These are phyloP conservation scores for Odontocerum albicorne DNA, from an alignment of 2,888 invertebrate genomes.

Conservation along the genomic window DNA sequence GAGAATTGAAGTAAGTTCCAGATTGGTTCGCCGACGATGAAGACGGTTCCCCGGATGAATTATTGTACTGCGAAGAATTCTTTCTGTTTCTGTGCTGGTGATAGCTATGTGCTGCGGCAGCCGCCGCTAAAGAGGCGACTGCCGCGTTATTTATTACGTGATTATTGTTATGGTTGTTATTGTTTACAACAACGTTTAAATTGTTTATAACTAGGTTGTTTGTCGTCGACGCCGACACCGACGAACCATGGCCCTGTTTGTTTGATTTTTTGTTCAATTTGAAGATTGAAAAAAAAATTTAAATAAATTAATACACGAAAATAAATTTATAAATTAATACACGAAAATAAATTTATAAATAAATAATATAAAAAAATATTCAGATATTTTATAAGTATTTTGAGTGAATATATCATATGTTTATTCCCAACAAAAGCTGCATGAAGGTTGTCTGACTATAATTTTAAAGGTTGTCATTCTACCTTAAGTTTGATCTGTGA, in stretches of 20 bases:
- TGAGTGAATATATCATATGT: too few species aligned
- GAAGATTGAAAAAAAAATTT: too few species aligned
- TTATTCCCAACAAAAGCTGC: too few species aligned
- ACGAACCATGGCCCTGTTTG: constrained; percentile 53
- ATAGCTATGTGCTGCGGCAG: constrained; percentile 55
- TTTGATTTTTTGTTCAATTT: too few species aligned
- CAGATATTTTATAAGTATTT: too few species aligned
- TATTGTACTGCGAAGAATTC: constrained; percentile 49
- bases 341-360: neutral
- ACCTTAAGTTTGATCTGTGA: too few species aligned
- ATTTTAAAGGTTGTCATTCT: too few species aligned
- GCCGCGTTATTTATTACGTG: constrained; percentile 57
- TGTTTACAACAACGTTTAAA: constrained; percentile 56
- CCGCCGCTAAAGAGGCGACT: constrained; percentile 55
- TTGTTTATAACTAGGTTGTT: constrained; percentile 59
- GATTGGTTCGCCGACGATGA: neutral
- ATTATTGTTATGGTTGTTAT: constrained; percentile 58
- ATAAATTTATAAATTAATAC: neutral
- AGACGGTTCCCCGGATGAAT: constrained; percentile 33
- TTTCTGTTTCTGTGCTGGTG: constrained; percentile 53
- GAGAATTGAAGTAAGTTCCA: constrained; percentile 5
- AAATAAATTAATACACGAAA: neutral
- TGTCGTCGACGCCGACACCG: constrained; percentile 55
- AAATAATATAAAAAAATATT: neutral
- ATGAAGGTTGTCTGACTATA: too few species aligned